A percentile compares a stretch with the other conserved stretches of the same genome.
phyloP scores from a whole-genome alignment of 2,113 vertebrate genomes.

The Polyodon spathula region DNA sequence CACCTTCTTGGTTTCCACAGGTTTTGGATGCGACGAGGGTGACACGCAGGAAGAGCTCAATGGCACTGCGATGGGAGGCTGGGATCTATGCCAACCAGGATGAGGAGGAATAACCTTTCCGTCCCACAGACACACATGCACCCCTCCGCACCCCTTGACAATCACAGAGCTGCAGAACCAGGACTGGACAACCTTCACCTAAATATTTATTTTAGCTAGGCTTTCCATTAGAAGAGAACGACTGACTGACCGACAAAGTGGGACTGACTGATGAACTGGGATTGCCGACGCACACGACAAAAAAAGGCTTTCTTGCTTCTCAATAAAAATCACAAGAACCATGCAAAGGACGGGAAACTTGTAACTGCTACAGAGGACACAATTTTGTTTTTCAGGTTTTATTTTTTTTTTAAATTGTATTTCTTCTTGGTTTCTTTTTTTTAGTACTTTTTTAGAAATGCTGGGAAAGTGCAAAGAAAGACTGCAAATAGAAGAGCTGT shows the following conservation, averaged over 20 bases:
- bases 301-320: conserved; percentile 28
- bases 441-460: too few species aligned
- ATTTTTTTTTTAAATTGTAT: not conserved
- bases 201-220: conserved; percentile 45
- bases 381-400: conserved; percentile 10
- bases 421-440: conserved; percentile 9
- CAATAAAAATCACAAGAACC: too few species aligned
- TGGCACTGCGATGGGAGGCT: conserved; percentile 89
- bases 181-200: not conserved
- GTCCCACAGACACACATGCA: conserved; percentile 21
- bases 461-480: conserved; percentile 6
- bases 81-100: conserved; percentile 91
- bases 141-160: conserved; percentile 16
- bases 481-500: not conserved
- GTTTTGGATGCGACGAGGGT: conserved; percentile 92
- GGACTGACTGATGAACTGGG: too few species aligned
- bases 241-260: too few species aligned
- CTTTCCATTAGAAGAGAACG: not conserved
- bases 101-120: conserved; percentile 52
- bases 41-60: conserved; percentile 87
- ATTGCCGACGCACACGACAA: conserved; percentile 29
- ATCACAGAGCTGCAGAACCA: conserved; percentile 17
- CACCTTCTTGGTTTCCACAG: conserved; percentile 45
- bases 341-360: not conserved
- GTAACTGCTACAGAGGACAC: not conserved